Percentiles rank a stretch among this genome's conserved stretches.
phyloP scores from a whole-genome alignment of 2,888 invertebrate genomes.

The Aplocera efformata region DNA sequence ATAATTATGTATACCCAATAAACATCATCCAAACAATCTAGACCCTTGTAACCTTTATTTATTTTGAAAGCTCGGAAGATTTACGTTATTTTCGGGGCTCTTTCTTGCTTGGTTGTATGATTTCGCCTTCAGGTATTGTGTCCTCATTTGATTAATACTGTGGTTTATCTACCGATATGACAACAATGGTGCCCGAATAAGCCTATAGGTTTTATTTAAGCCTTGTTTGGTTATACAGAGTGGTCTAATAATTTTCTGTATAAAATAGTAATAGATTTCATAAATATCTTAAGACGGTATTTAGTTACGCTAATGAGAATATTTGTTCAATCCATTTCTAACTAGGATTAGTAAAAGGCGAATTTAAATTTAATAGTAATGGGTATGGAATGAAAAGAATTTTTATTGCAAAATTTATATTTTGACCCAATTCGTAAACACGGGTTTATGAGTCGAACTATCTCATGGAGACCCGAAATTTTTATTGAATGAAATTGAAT shows the following conservation, averaged over 20 bases:
- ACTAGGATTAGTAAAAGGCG: too few species aligned
- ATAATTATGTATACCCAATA: not conserved
- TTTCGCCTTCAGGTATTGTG: slow-evolving; percentile 67
- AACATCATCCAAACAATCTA: not conserved
- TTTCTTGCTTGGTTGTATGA: slow-evolving; percentile 38
- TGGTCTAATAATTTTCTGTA: slow-evolving; percentile 32
- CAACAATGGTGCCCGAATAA: slow-evolving; percentile 74
- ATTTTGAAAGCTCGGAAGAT: not conserved
- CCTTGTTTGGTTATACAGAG: slow-evolving; percentile 52
- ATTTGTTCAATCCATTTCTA: too few species aligned
- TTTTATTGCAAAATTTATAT: too few species aligned
- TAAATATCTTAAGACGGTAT: too few species aligned
- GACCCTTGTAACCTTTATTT: not conserved
- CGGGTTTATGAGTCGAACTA: too few species aligned
- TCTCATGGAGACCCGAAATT: too few species aligned
- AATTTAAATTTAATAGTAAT: too few species aligned
- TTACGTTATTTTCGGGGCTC: slow-evolving; percentile 33
- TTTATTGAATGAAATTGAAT: too few species aligned
- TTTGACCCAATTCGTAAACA: too few species aligned
- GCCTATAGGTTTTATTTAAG: slow-evolving; percentile 66
- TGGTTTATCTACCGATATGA: slow-evolving; percentile 77
- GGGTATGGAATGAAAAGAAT: too few species aligned
- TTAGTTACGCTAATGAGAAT: too few species aligned
- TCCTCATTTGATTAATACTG: slow-evolving; percentile 70
- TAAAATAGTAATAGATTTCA: too few species aligned